phyloP scores from a whole-genome alignment of 2,113 vertebrate genomes.

The Parus major region DNA sequence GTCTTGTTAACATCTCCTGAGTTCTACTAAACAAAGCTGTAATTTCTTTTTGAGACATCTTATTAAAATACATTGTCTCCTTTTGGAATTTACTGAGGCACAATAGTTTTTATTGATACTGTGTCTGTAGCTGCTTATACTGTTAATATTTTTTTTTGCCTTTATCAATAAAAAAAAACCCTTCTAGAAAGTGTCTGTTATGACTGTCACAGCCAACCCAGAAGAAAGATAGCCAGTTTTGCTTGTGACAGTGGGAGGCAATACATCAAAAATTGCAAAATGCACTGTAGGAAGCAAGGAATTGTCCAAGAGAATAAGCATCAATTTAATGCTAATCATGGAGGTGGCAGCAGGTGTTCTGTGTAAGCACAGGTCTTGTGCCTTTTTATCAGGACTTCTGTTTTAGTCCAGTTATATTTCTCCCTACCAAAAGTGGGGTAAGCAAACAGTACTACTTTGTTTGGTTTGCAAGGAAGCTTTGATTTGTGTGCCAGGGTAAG shows the following conservation, averaged over 20 bases:
- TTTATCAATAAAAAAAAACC: not conserved
- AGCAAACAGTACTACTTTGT: not conserved
- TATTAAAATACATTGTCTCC: not conserved
- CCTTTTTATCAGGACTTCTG: not conserved
- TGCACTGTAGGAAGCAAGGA: not conserved
- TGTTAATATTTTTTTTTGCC: not conserved
- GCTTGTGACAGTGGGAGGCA: not conserved
- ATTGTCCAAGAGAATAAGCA: conserved; percentile 8
- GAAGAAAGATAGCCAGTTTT: not conserved
- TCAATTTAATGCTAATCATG: not conserved
- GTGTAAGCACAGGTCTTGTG: not conserved
- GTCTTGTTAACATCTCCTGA: not conserved
- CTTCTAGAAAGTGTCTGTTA: not conserved
- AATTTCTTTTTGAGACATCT: not conserved
- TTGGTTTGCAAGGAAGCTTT: not conserved
- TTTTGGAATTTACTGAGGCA: not conserved
- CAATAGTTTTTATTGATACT: not conserved
- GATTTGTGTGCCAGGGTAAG: not conserved
- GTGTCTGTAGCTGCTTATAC: not conserved
- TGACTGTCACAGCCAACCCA: not conserved
- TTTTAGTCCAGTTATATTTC: not conserved
- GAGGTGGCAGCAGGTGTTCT: not conserved
- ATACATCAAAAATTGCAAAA: not conserved
- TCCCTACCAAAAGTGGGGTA: not conserved
- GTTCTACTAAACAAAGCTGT: not conserved